A percentile compares a stretch with the other conserved stretches of the same genome.
These are phyloP conservation scores for Caenorhabditis japonica DNA, from an alignment of 2,888 invertebrate genomes.

Conservation along the genomic window DNA sequence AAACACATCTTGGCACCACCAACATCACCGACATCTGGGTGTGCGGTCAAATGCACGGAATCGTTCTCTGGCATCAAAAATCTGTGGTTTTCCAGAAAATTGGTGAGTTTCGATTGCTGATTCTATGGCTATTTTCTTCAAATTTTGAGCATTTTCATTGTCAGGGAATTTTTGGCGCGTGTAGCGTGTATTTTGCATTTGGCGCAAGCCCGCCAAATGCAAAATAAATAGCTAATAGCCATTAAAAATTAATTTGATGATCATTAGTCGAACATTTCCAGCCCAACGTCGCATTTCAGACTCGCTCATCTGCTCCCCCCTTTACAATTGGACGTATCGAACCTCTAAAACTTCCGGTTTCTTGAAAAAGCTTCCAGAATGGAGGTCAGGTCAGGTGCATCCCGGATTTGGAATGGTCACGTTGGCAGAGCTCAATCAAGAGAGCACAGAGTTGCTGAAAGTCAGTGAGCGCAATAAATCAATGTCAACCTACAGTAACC, in stretches of 20 bases:
- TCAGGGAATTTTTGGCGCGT: no score
- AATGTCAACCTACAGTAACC: slow-evolving; percentile 6
- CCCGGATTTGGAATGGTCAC: slow-evolving; percentile 54
- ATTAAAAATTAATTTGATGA: no score
- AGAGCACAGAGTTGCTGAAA: slow-evolving; percentile 1
- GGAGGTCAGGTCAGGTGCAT: slow-evolving; percentile 19
- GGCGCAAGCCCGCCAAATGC: no score
- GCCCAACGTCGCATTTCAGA: slow-evolving; percentile 1
- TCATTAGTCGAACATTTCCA: no score
- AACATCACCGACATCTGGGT: slow-evolving; percentile 40
- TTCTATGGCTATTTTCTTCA: background rate
- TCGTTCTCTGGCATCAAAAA: slow-evolving; percentile 50
- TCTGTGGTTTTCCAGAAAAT: background rate
- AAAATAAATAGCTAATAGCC: no score
- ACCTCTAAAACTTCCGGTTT: slow-evolving; percentile 6
- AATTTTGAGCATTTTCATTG: no score
- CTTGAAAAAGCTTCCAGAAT: slow-evolving; percentile 33
- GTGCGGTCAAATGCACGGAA: slow-evolving; percentile 62
- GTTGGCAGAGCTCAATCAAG: slow-evolving; percentile 14
- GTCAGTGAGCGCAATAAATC: no score
- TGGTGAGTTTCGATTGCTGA: no score
- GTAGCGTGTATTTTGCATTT: no score
- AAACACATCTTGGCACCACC: background rate
- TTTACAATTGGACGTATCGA: slow-evolving; percentile 56
- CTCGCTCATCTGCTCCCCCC: slow-evolving; percentile 16